Evolutionary conservation across 2,888 invertebrate species (phyloP), one percentile per base, ranked within the genome.

Genomic region (Nymphalis c-album): DNA sequence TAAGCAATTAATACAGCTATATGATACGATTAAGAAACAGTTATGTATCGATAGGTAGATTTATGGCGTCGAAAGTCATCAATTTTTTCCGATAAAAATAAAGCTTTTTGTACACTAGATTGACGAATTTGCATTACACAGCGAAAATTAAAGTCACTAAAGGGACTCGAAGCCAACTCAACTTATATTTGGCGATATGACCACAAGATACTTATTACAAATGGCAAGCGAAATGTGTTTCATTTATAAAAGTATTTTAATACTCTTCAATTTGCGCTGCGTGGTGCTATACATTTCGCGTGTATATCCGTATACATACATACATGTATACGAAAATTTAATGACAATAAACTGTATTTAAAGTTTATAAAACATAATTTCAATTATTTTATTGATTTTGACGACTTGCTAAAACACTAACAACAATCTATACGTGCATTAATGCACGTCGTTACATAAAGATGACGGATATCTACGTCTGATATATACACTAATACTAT

Each of bases 401-500:
- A 40, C 13, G 40, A 40, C 13, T 40, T 40, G 4, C 40, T 40
- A 40, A 40, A 40, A 31, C 17, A 55, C 31, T 55, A 22, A 53
- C 17, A 55, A 31, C 53, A 22, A 26, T 16, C 26, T 26, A 53
- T 31, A 31, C 13, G 4, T 40, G 26, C 26, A 7, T 26, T 26
- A 7, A 31, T 40, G 13, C 35, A 50, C 53, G 57, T 63, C 51
- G 64, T 60, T 70, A 72, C 57, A 64, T 53, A 68, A 51, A n/a
- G 22, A 62, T 31, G 26, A 46, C 58, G 50, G 61, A 48, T 58
- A 31, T 31, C 5, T 31, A 35, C 60, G 48, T 55, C 66, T 77
- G 79, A 84, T 86, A 89, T 88, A 87, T 88, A 88, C 88, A 78
- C 79, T 80, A 83, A 78, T 76, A 76, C 81, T 80, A 83, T 78